Conservation (phyloP, 2,113 vertebrate genomes). For the Arenaria interpres region DNA sequence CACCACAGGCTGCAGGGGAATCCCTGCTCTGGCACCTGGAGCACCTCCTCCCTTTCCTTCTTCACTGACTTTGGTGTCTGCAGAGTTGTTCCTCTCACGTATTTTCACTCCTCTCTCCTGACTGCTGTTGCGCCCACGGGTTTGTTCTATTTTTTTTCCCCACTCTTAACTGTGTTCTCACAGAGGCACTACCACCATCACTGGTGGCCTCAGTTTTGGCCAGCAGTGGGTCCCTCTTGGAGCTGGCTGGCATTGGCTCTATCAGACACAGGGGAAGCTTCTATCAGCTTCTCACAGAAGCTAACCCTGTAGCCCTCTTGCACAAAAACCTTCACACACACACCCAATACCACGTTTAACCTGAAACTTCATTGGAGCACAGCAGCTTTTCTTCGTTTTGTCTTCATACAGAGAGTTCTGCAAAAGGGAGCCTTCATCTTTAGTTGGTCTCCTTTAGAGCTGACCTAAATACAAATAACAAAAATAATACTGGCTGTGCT, state of each 20-base stretch:
- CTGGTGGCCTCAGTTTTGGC: not conserved
- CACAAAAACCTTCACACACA: not conserved
- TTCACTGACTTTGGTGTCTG: not conserved
- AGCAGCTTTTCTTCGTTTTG: not conserved
- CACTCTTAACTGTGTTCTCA: not conserved
- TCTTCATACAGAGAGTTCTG: not conserved
- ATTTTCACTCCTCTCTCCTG: not conserved
- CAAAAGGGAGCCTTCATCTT: not conserved
- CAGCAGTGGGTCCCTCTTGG: fast-evolving
- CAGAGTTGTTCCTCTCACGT: not conserved
- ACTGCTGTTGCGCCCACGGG: fast-evolving
- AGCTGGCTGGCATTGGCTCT: not conserved
- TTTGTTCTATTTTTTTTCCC: not conserved
- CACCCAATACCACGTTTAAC: not conserved
- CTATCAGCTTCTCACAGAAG: not conserved
- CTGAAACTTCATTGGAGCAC: not conserved
- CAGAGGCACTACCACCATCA: fast-evolving
- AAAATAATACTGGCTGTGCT: not conserved
- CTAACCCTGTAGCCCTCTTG: too few species aligned
- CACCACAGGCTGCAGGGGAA: not conserved
- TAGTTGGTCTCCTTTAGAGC: not conserved
- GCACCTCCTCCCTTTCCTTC: not conserved
- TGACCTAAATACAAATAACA: not conserved
- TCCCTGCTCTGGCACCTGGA: fast-evolving
- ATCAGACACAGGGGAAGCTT: not conserved